phyloP scores from a whole-genome alignment of 2,113 vertebrate genomes.

The Stegostoma tigrinum region DNA sequence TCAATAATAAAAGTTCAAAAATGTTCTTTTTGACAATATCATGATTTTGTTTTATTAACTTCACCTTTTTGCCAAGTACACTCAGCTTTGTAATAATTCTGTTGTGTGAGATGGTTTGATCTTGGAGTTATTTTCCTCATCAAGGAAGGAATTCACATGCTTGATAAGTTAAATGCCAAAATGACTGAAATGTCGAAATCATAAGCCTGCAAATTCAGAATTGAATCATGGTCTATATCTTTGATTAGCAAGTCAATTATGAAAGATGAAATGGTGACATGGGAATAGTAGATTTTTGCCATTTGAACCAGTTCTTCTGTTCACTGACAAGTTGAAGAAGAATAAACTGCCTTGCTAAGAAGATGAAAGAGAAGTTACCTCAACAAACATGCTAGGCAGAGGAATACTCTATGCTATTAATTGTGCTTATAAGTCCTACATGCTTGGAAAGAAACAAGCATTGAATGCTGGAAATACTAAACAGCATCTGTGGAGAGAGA shows the following conservation, averaged over 20 bases:
- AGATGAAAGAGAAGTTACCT: background rate
- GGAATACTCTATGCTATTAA: background rate
- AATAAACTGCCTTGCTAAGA: background rate
- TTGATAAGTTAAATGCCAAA: background rate
- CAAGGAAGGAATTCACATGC: background rate
- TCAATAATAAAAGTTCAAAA: background rate
- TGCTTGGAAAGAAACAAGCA: background rate
- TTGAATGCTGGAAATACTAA: background rate
- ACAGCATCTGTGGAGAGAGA: background rate
- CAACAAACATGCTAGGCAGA: background rate
- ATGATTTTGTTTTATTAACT: background rate
- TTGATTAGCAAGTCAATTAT: background rate
- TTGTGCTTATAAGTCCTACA: background rate
- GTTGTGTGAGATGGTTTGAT: background rate
- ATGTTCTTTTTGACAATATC: background rate
- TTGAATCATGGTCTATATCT: background rate
- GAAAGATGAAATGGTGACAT: background rate
- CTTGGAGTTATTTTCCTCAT: background rate
- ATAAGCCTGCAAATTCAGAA: background rate
- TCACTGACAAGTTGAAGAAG: background rate
- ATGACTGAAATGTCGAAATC: background rate
- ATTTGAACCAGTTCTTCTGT: background rate
- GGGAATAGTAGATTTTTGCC: background rate
- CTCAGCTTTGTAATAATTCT: background rate
- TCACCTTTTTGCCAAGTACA: background rate